A percentile compares a stretch with the other conserved stretches of the same genome.
Conservation (phyloP, 1,140 invertebrate genomes). For the Geopemphigus sp. region DNA sequence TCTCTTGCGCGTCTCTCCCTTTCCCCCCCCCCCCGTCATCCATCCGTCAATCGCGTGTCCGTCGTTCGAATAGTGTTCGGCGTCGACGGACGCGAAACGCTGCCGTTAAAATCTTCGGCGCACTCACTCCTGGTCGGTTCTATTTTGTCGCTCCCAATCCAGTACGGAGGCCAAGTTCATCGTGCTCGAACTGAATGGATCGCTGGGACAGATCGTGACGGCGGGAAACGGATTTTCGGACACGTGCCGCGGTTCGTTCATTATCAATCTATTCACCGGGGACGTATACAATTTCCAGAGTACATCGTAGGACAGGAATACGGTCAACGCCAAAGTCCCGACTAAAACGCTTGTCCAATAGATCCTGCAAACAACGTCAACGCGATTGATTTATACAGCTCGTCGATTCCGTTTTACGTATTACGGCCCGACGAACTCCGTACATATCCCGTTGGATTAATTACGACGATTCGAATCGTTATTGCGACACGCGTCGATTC, state of each 20-base stretch:
- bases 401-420: no score
- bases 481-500: no score
- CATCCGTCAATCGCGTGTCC: no score
- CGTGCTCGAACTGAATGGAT: slow-evolving; percentile 12
- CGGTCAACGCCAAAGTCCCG: background rate
- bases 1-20: no score
- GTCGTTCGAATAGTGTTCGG: background rate
- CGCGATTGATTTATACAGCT: no score
- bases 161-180: slow-evolving; percentile 22
- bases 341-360: slow-evolving; percentile 6
- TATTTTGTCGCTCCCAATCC: background rate
- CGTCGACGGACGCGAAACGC: no score
- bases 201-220: slow-evolving; percentile 31
- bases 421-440: no score
- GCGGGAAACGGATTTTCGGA: slow-evolving; percentile 32
- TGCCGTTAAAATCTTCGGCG: background rate
- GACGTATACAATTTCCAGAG: slow-evolving; percentile 10
- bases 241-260: background rate
- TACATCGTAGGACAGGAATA: slow-evolving; percentile 16
- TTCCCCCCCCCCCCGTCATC: no score
- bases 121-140: slow-evolving; percentile 35
- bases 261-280: slow-evolving; percentile 18
- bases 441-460: no score
- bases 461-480: no score
- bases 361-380: background rate